Base-by-base conservation (phyloP, 1,140 invertebrate genomes). In the Schlechtendalia chinensis region DNA sequence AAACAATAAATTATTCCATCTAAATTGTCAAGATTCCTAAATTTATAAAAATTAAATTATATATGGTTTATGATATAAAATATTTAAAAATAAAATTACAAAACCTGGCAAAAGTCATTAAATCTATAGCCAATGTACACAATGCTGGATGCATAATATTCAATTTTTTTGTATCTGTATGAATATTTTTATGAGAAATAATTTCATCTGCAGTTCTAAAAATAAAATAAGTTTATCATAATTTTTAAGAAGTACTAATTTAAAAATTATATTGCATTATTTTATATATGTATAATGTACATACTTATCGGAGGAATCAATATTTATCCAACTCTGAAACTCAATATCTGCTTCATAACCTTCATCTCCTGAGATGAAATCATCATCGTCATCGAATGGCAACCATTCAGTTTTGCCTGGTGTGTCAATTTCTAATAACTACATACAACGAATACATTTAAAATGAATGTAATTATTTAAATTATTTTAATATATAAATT, bases 281-380 rank as follows among this genome's bases (percentile, higher is more conserved):
- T 71, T 53, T 69, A 17, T 63, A 12, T 50, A 50, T 50, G 8
- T 14, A 50, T 17, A 58, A 32, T 58, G 19, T 50, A 53, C 22
- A 24, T 69, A 74, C 47, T 74, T 77, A 27, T 77, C 61, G 58
- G 81, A 74, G 5, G 56, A 59, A 45, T 81, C 81, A 56, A 81
- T 74, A 79, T 81, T 81, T 19, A 75, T 77, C 81, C 81, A 81
- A 54, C 71, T 77, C n/a, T 77, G 86, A 22, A 87, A 81, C 83
- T 89, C 88, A 56, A 88, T 84, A 79, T 89, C 88, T 4, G 87
- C 88, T 65, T 89, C 88, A 72, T 91, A 91, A 16, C 90, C 90
- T 84, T 91, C 90, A 82, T 91, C 90, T 11, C 88, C 89, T 5
- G 88, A 83, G 32, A 80, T 81, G 22, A 80, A 82, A 77, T 84